A percentile compares a stretch with the other conserved stretches of the same genome.
phyloP scores from a whole-genome alignment of 2,888 invertebrate species.

The Drosophila picticornis region DNA sequence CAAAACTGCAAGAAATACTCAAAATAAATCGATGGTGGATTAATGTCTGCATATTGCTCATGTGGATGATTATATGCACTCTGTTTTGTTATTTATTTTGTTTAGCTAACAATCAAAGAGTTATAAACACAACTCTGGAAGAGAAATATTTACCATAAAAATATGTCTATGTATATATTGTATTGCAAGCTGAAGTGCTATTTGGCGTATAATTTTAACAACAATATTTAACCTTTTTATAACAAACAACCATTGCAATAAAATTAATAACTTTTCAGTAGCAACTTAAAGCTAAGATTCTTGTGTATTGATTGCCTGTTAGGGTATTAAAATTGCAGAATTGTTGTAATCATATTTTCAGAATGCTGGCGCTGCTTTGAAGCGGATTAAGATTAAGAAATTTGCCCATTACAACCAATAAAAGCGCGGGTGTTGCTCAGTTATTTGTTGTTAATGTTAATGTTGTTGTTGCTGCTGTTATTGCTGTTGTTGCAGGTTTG shows the following conservation, averaged over 20 bases:
- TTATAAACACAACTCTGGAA: too few relatives aligned
- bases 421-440: conserved; percentile 47
- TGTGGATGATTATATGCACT: conserved; percentile 28
- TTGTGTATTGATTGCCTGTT: conserved; percentile 2
- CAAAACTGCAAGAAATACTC: conserved; percentile 18
- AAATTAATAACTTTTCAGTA: not conserved
- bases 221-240: not conserved
- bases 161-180: not conserved
- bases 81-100: too few relatives aligned
- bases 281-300: not conserved
- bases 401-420: conserved; percentile 43
- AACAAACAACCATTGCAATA: not conserved
- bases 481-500: conserved; percentile 28
- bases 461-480: conserved; percentile 27
- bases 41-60: not conserved
- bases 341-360: conserved; percentile 27
- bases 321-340: conserved; percentile 31
- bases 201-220: not conserved
- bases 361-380: conserved; percentile 33
- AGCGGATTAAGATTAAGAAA: conserved; percentile 59
- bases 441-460: conserved; percentile 17
- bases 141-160: too few relatives aligned
- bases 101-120: too few relatives aligned
- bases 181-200: not conserved
- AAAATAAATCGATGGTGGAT: conserved; percentile 23